phyloP scores from a whole-genome alignment of 2,113 vertebrate species.

The Spea multiplicata region DNA sequence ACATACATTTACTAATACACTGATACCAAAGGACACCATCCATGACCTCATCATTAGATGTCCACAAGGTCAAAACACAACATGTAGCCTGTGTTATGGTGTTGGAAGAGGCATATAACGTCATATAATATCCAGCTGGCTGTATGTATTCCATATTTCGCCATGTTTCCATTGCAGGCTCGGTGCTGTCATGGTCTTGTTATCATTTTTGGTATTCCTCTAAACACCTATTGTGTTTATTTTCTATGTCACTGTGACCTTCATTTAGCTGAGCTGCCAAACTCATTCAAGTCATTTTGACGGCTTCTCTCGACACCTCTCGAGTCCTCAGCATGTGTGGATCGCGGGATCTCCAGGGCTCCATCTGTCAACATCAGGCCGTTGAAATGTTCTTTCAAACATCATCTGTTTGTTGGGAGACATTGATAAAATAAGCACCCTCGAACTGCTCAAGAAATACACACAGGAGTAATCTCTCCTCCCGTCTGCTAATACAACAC shows the following conservation, averaged over 20 bases:
- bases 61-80: too few species aligned
- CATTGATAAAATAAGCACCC: slow-evolving; percentile 25
- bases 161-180: background rate
- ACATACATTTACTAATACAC: too few species aligned
- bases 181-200: background rate
- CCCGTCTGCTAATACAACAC: too few species aligned
- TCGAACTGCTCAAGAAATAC: background rate
- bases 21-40: too few species aligned
- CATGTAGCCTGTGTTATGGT: too few species aligned
- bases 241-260: slow-evolving; percentile 16
- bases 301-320: slow-evolving; percentile 21
- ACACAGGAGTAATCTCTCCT: too few species aligned
- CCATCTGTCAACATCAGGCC: slow-evolving; percentile 9
- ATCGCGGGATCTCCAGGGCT: background rate
- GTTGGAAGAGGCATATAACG: too few species aligned
- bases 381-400: background rate
- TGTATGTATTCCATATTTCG: too few species aligned
- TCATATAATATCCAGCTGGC: too few species aligned
- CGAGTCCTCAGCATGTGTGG: slow-evolving; percentile 3
- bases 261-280: background rate
- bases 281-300: slow-evolving; percentile 5
- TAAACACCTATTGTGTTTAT: slow-evolving; percentile 24
- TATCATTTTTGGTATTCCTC: background rate
- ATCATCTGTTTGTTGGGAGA: slow-evolving; percentile 21
- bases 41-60: too few species aligned